These are phyloP conservation scores for Spheniscus humboldti DNA, from an alignment of 2,797 vertebrate genomes.

Conservation along the genomic window DNA sequence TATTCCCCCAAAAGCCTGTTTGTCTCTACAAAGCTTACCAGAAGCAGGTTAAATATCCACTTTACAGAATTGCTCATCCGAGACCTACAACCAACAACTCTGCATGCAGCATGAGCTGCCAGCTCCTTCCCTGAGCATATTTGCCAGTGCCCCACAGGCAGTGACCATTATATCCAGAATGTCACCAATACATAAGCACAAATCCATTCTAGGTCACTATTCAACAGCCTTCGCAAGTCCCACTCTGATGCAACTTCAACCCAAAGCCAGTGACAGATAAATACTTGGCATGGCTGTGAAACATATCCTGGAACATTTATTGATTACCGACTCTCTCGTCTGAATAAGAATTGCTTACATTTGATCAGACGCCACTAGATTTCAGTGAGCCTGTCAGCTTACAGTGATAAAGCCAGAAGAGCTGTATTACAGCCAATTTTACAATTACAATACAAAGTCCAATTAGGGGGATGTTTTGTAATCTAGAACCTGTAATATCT, in stretches of 20 bases:
- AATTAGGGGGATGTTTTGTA: neutral
- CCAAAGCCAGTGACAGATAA: neutral
- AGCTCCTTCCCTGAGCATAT: neutral
- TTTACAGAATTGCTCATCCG: neutral
- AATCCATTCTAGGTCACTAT: neutral
- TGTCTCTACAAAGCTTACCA: neutral
- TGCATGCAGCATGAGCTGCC: neutral
- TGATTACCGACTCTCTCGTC: neutral
- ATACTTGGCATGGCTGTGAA: neutral
- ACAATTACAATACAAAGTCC: neutral
- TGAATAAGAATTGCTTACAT: neutral
- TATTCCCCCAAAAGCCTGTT: neutral
- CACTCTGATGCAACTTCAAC: neutral
- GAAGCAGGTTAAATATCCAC: neutral
- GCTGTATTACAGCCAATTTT: neutral
- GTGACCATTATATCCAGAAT: neutral
- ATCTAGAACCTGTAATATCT: neutral
- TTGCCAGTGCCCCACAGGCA: neutral
- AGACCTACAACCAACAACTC: neutral
- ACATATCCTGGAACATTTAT: neutral
- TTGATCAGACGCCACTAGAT: neutral
- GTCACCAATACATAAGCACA: neutral
- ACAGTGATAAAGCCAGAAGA: neutral
- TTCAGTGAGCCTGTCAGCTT: neutral
- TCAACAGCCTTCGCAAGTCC: neutral